Evolutionary conservation across 2,113 vertebrate genomes (phyloP).

Genomic region (Indri indri): DNA sequence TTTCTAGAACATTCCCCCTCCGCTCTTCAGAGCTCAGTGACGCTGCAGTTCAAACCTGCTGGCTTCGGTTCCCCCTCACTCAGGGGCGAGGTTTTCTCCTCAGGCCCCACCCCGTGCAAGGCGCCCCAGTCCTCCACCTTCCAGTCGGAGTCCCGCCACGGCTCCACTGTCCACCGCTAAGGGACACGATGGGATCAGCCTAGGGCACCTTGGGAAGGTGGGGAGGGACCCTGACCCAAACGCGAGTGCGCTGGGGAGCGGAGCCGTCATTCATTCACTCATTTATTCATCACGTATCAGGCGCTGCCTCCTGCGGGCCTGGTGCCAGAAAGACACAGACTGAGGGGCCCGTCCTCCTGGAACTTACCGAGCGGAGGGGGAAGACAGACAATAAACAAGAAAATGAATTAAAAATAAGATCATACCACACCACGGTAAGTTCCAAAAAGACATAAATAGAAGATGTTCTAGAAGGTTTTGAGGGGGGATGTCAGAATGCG

Average conservation of each 20-base stretch:
- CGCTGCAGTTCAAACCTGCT: neutral
- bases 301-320: neutral
- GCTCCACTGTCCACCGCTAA: neutral
- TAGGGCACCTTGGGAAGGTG: neutral
- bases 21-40: neutral
- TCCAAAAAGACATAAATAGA: neutral
- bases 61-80: neutral
- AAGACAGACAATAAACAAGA: neutral
- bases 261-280: neutral
- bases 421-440: neutral
- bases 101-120: neutral
- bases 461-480: neutral
- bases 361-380: neutral
- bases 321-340: neutral
- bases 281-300: neutral
- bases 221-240: neutral
- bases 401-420: neutral
- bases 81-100: neutral
- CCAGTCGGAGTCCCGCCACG: neutral
- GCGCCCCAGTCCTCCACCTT: too few relatives aligned
- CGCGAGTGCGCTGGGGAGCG: neutral
- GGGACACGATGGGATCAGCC: neutral
- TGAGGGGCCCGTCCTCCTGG: neutral
- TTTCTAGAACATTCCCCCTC: neutral
- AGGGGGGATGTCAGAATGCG: neutral